phyloP scores from a whole-genome alignment of 2,113 vertebrate species.

The Manacus vitellinus region DNA sequence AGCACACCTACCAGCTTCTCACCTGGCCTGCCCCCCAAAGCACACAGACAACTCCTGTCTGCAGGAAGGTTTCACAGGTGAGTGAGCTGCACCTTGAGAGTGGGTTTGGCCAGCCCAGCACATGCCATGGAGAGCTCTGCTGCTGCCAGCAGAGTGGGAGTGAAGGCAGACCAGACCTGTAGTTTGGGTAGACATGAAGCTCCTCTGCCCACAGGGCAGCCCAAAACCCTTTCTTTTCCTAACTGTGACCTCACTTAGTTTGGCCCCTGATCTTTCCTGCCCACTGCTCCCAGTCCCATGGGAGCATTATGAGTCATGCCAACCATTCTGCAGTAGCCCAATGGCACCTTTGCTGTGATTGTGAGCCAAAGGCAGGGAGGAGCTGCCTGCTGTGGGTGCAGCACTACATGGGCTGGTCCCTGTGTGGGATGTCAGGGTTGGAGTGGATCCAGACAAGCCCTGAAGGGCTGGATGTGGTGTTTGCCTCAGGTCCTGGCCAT shows the following conservation, averaged over 20 bases:
- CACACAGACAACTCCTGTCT: background rate
- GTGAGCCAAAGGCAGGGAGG: background rate
- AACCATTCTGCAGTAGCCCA: background rate
- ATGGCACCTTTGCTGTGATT: rapidly evolving
- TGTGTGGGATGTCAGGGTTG: background rate
- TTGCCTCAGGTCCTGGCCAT: background rate
- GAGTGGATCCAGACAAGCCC: background rate
- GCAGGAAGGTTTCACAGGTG: background rate
- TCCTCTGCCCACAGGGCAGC: background rate
- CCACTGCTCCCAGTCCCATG: background rate
- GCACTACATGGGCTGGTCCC: background rate
- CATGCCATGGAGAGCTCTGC: background rate
- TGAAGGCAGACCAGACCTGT: background rate
- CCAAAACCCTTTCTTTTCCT: background rate
- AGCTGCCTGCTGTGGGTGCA: background rate
- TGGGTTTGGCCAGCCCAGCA: background rate
- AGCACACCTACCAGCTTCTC: background rate
- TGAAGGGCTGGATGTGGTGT: background rate
- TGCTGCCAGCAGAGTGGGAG: background rate
- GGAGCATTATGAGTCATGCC: too few species aligned
- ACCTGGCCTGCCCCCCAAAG: background rate
- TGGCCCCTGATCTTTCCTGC: background rate
- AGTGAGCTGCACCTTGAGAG: background rate
- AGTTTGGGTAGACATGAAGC: background rate
- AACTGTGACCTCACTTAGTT: background rate